Evolutionary conservation across 1,140 invertebrate species (phyloP), one percentile per base, ranked within the genome.

Genomic region (Neodiprion virginianus): DNA sequence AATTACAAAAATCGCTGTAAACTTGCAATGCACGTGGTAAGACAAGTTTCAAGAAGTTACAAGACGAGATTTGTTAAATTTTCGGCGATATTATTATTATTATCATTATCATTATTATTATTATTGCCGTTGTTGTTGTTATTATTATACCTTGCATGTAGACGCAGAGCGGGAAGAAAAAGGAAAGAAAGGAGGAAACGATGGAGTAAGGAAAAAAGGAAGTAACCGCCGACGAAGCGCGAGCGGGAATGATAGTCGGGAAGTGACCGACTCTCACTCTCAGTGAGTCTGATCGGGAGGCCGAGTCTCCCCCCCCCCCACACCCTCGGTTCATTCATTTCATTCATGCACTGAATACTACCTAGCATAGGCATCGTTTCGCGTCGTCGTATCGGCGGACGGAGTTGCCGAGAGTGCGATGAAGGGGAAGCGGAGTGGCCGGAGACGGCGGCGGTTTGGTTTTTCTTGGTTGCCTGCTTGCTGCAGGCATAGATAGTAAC

Each of bases 321-420:
- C 69, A 48, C 69, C 49, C 69, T 47, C 69, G 7, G 2, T 47
- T 28, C 2, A 40, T 40, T 40, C 28, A 40, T 40, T 61, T 61
- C 53, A 61, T 61, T 61, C 53, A 61, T 61, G 53, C 53, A 70
- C 67, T 8, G 61, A 73, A 28, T 73, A 21, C 10, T 11, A 70
- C 67, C 23, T 71, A 71, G 12, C 9, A 28, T 23, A 48, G 14
- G 5, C 14, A 11, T 28, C 11, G 53, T 21, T 28, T 53, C 49
- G 73, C 23, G 23, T 12, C 48, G 48, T 49, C 72, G 49, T 47
- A 61, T 61, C 72, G 72, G 17, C 72, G 40, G 47, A n/a, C 49
- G 21, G 50, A n/a, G n/a, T 40, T 40, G 28, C 48, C 21, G 49
- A 71, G 17, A 48, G 70, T 17, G 70, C 3, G 70, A 48, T 10